A percentile compares a stretch with the other conserved stretches of the same genome.
These are phyloP conservation scores for Muraenolepis orangiensis DNA, from an alignment of 2,797 vertebrate genomes.

Conservation along the genomic window DNA sequence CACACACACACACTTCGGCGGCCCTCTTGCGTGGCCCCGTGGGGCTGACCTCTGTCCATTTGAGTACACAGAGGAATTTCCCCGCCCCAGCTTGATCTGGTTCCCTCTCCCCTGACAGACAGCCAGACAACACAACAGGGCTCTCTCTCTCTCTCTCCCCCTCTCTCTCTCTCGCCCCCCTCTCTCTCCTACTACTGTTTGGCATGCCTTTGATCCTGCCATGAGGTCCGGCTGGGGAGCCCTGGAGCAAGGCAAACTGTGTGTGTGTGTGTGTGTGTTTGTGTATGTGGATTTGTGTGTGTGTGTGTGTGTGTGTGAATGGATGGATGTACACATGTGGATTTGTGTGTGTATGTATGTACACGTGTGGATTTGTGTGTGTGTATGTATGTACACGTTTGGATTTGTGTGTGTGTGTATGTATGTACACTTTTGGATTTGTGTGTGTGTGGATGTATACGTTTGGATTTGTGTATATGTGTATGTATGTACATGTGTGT, in stretches of 20 bases:
- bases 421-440: no score
- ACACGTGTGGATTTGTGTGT: not conserved
- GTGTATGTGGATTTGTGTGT: not conserved
- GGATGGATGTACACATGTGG: not conserved
- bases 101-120: conserved; percentile 18
- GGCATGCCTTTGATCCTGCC: conserved; percentile 56
- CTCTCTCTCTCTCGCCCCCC: conserved; percentile 47
- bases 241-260: conserved; percentile 11
- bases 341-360: no score
- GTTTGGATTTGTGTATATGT: not conserved
- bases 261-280: conserved; percentile 24
- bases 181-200: conserved; percentile 62
- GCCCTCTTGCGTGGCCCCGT: no score
- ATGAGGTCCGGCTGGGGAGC: conserved; percentile 43
- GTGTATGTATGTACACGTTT: not conserved
- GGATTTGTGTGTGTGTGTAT: no score
- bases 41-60: conserved; percentile 15
- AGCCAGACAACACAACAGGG: conserved; percentile 69
- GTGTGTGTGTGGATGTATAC: conserved; percentile 9
- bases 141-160: conserved; percentile 38
- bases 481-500: no score
- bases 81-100: conserved; percentile 39
- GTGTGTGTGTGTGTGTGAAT: not conserved
- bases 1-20: not conserved
- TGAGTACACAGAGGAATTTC: conserved; percentile 44